phyloP scores from a whole-genome alignment of 2,888 invertebrate genomes.

The Calliopum simillimum region DNA sequence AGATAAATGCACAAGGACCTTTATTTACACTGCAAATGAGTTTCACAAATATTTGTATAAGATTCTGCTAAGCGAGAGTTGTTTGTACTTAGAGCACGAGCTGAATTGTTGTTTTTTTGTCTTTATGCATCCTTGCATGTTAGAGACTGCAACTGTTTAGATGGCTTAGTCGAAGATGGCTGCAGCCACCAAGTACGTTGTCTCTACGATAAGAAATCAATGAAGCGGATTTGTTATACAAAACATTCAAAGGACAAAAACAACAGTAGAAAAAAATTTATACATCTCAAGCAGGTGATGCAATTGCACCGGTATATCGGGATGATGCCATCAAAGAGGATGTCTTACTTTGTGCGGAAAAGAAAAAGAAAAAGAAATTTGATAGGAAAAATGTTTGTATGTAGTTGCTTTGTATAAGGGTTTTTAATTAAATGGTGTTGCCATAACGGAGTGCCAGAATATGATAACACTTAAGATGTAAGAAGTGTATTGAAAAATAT shows the following conservation, averaged over 20 bases:
- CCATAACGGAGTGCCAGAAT: too few relatives aligned
- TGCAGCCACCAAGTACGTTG: too few relatives aligned
- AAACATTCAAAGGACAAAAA: too few relatives aligned
- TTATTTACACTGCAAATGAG: slow-evolving; percentile 1
- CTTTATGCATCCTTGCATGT: background rate
- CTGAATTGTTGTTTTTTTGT: background rate
- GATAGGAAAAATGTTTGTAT: too few relatives aligned
- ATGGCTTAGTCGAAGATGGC: background rate
- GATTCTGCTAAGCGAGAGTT: background rate
- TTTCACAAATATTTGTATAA: background rate
- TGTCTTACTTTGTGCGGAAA: slow-evolving; percentile 6
- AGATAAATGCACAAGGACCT: too few relatives aligned
- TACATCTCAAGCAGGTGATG: slow-evolving; percentile 22
- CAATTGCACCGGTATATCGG: slow-evolving; percentile 14
- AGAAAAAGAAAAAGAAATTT: background rate
- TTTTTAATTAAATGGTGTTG: too few relatives aligned
- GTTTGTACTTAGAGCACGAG: background rate
- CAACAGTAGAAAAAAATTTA: background rate
- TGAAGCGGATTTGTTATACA: slow-evolving; percentile 1
- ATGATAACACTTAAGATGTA: too few relatives aligned
- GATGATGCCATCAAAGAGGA: background rate
- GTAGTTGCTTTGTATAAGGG: too few relatives aligned
- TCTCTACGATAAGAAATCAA: background rate
- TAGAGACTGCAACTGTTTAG: background rate
- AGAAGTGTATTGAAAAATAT: too few relatives aligned